Evolutionary conservation across 2,888 invertebrate species (phyloP), one percentile per base, ranked within the genome.

Genomic region (Macrosoma leucophasiata): DNA sequence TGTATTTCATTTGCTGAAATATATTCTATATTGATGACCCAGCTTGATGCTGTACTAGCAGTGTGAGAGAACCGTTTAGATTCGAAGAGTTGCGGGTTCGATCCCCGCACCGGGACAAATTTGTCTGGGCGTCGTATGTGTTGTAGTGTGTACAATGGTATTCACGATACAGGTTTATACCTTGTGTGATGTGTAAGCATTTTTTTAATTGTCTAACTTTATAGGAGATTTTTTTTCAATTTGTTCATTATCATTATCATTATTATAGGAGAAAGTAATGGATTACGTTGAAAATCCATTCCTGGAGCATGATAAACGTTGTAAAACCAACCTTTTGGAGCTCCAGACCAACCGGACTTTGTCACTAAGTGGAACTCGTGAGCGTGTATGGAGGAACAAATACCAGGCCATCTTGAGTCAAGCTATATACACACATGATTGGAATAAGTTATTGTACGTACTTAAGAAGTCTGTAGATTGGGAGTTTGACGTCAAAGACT

Each of bases 351-450:
- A 54, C 11, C 48, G 50, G 13, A 45, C 41, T 12, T 40, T 45
- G 2, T 48, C 43, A 2, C 25, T 37, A 2, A 42, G 41, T 18
- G 39, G 42, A 1, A 9, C 20, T 3, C 24, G 33, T 6, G 49
- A 52, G 3, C 20, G 11, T 7, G 47, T 48, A 12, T 55, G 58
- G 59, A 58, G 51, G 32, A 48, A 50, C 6, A 37, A 39, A 1
- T 61, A 53, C 26, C 50, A 65, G 6, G 28, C 52, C 4, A 62
- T 67, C 0, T 30, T 74, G 12, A 51, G 58, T 18, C 57, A 52
- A 9, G 78, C 84, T 0, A 62, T 82, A 7, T 74, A 78, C 23
- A 55, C 68, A 0, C 84, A 84, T 9, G 58, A 79, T 32, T 84
- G 82, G 82, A 63, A 77, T 30, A 72, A 68, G 33, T 44, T 82